Evolutionary conservation across 2,113 vertebrate species (phyloP), one percentile per base, ranked within the genome.

Genomic region (Zosterops pallidus): DNA sequence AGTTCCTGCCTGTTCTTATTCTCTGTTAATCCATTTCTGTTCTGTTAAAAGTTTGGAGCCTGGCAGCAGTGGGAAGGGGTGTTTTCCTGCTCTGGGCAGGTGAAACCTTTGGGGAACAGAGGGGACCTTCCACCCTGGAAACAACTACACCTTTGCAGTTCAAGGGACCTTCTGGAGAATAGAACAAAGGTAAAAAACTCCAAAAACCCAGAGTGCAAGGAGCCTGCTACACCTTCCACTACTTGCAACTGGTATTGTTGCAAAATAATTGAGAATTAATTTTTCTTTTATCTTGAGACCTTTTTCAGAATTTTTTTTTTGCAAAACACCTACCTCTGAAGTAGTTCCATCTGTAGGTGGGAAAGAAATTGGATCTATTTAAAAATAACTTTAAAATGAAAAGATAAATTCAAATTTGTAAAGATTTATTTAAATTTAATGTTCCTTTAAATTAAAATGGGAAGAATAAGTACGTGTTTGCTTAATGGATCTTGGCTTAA

Each of bases 161-260:
- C 12, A 29, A 89, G 29, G 8, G 14, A 56, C 10, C 20, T 63
- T 88, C 37, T 75, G 52, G 47, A 83, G 26, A 86, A 56, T 0
- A 1, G 8, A 24, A n/a, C 9, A 70, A 26, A 63, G 25, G 47
- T 65, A 79, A 64, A 26, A 83, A 26, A 33, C 0, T 11, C 6
- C 2, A 3, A 21, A 59, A 60, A n/a, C 11, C 0, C 17, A 59
- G 26, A 60, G 28, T 2, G 0, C 9, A 62, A 29, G 7, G 24
- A 47, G 4, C 25, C 19, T 24, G 26, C 42, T 68, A 42, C 26
- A 56, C 19, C 46, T 47, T 47, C 46, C 22, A 47, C 46, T 47
- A 47, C 46, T 12, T 23, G 21, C 21, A 75, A 67, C 19, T 22
- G 3, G 18, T 62, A 15, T 3, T 56, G 18, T 14, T 16, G 20